Percentiles rank a stretch among this genome's conserved stretches.
phyloP scores from a whole-genome alignment of 2,888 invertebrate genomes.

The Tetragnatha montana region DNA sequence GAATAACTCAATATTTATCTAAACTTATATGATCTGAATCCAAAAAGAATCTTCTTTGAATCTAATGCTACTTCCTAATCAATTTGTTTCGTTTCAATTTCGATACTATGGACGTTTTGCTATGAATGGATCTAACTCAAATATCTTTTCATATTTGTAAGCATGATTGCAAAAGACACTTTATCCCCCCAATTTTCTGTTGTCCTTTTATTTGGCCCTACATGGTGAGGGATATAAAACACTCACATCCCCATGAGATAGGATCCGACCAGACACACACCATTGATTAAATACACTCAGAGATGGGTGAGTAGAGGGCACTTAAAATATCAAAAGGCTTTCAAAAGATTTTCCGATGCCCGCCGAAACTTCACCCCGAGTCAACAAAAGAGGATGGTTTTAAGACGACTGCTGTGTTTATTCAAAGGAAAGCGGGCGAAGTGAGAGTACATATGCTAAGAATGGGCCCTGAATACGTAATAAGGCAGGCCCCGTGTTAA shows the following conservation, averaged over 20 bases:
- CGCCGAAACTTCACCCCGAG: slow-evolving; percentile 3
- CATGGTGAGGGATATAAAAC: slow-evolving; percentile 4
- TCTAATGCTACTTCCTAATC: no score
- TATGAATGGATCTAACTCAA: no score
- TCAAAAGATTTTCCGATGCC: slow-evolving; percentile 31
- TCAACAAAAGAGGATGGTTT: slow-evolving; percentile 29
- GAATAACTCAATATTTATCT: no score
- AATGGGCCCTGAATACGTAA: slow-evolving; percentile 51
- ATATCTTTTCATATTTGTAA: neutral
- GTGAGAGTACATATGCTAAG: slow-evolving; percentile 29
- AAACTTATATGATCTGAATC: no score
- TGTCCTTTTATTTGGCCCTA: neutral
- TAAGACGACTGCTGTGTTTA: slow-evolving; percentile 27
- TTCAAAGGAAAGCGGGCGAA: slow-evolving; percentile 25
- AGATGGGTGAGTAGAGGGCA: slow-evolving; percentile 7
- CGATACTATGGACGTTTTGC: no score
- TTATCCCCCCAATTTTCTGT: neutral
- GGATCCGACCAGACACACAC: neutral
- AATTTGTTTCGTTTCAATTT: no score
- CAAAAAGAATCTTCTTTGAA: no score
- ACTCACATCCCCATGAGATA: neutral
- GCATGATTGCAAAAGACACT: neutral
- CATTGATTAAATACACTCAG: slow-evolving; percentile 14
- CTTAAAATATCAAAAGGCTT: slow-evolving; percentile 46
- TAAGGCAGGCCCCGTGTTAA: slow-evolving; percentile 10